Percentiles rank a stretch among this genome's conserved stretches.
These are phyloP conservation scores for Julus scanicus DNA, from an alignment of 2,888 invertebrate species.

Conservation along the genomic window DNA sequence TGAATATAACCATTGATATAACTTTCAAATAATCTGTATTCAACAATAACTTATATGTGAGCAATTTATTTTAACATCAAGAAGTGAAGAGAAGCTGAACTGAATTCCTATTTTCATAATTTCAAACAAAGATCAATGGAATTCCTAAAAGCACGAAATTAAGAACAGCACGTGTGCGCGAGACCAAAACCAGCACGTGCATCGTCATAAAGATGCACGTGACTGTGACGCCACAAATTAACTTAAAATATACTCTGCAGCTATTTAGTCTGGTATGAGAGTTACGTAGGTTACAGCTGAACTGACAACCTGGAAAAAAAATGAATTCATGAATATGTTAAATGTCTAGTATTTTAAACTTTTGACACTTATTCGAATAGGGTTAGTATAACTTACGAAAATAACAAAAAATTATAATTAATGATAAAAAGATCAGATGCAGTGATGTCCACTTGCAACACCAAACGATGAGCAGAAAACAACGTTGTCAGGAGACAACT, in stretches of 20 bases:
- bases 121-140: too few species aligned
- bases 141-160: too few species aligned
- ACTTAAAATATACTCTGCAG: background rate
- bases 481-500: background rate
- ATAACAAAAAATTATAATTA: background rate
- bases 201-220: too few species aligned
- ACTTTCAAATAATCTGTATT: too few species aligned
- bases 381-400: background rate
- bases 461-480: background rate
- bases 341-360: background rate
- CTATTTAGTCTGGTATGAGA: background rate
- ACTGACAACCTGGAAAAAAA: background rate
- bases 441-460: background rate
- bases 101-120: too few species aligned
- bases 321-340: background rate
- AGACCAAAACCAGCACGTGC: too few species aligned
- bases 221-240: too few species aligned
- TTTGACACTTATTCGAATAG: background rate
- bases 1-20: too few species aligned
- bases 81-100: too few species aligned
- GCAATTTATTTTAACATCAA: too few species aligned
- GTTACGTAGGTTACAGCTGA: background rate
- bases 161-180: too few species aligned
- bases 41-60: too few species aligned
- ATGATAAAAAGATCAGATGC: background rate